Base-by-base conservation (phyloP, 2,888 invertebrate species). In the Aspidapion aeneum region DNA sequence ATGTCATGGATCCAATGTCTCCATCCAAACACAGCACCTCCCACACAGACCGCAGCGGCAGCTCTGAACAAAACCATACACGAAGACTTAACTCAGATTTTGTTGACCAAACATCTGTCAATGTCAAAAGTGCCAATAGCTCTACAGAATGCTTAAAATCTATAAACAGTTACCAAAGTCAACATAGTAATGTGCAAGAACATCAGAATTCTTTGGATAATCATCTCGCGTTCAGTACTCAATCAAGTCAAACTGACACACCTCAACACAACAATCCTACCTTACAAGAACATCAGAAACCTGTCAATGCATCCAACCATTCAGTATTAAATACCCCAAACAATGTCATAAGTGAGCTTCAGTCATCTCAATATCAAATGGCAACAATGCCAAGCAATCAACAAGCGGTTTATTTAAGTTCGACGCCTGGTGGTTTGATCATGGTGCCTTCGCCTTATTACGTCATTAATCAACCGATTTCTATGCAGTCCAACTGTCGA, bases 391-490 rank as follows among this genome's bases (percentile, higher is more conserved):
- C 35, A 35, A 35, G 5, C 3, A 35, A 35, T 35, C n/a, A n/a
- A n/a, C n/a, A n/a, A n/a, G 5, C 35, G 35, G 12, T 35, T 12
- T 35, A 35, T 35, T 7, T 35, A 7, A 35, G 12, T 35, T 35
- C 35, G 5, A 12, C 35, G 12, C 35, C 35, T 7, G 35, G 35
- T 35, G 35, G 35, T 7, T 35, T 35, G 35, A 7, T 35, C 12
- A 12, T 35, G 35, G 35, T 35, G 35, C 56, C 55, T 12, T 63
- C 58, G 21, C 66, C 62, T 21, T 63, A 57, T 57, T 63, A 60
- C 58, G 60, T 66, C 54, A 56, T 67, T 9, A 65, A 67, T 58
- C 67, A 61, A 50, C 65, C 67, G 16, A 9, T 67, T 12, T 51
- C 58, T 1, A 60, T 67, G 21, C 67, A 61, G 1, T 64, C 64